Evolutionary conservation across 2,888 invertebrate species (phyloP), one percentile per base, ranked within the genome.

Genomic region (Yponomeuta evonymella): DNA sequence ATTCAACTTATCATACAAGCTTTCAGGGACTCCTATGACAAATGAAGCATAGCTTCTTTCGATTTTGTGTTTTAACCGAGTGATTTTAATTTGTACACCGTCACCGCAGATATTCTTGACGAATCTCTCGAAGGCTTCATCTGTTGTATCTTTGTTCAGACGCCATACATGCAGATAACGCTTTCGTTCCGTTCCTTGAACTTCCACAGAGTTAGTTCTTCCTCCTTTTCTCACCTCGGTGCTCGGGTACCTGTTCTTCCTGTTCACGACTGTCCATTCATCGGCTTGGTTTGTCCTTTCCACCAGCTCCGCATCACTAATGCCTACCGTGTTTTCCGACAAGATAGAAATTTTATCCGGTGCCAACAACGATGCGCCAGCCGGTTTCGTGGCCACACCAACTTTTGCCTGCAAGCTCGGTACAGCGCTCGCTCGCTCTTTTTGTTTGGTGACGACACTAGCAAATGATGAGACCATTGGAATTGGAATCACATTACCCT

Each of bases 11-110:
- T 70, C 71, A 51, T 72, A 75, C 1, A 23, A 0, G 12, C 67
- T 70, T 23, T 75, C 74, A 1, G 73, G 73, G 1, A 76, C 75
- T 30, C 72, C 74, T 48, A 76, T 71, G n/a, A 70, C 72, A 63
- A 76, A 75, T 1, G 76, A 75, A 8, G 73, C 63, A 66, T 75
- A 75, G 30, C 74, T 74, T 48, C 74, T 67, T 33, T 73, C 71
- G 0, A 73, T 73, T 70, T 75, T 76, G 29, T 48, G 73, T 30
- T 63, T 71, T 63, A 74, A 71, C 70, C 73, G 72, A 2, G 74
- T 72, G 10, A 74, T 64, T n/a, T 71, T 73, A 2, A 73, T 64
- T 43, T 43, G 43, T 43, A 43, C 43, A 23, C 36, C 30, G 1
- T 48, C 58, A 2, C 72, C 71, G 66, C 74, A 74, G 15, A 75